Base-by-base conservation (phyloP, 2,797 vertebrate genomes). In the Leptatherina wallacei region DNA sequence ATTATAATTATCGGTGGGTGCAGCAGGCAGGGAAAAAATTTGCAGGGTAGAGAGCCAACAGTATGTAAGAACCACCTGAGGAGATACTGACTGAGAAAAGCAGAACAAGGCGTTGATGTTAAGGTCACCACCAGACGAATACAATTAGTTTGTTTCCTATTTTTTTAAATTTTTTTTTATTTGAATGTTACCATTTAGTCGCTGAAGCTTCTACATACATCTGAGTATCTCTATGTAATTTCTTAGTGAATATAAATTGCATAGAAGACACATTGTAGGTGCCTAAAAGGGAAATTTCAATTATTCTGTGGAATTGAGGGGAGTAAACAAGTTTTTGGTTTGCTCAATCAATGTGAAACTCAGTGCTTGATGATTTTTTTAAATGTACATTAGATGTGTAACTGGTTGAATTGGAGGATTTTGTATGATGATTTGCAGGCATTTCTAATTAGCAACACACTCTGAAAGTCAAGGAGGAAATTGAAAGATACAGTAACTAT, bases 1-100 rank as follows among this genome's bases (percentile, higher is more conserved):
- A 59, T 81, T 82, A 73, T 75, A 87, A 83, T 85, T 85, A 85
- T 80, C 65, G 57, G 79, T 20, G 62, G 65, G 71, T 68, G 47
- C 2, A 36, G 63, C 78, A 70, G 67, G 59, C 58, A 69, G 78
- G 56, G 62, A 63, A 1, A 1, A 63, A 66, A 67, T 69, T 44
- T 64, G 75, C 54, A 67, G 73, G 74, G 69, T 75, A 63, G 65
- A 71, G 71, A 75, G 76, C 65, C 69, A 68, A 62, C 69, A 67
- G 57, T 61, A 57, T 18, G 61, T 22, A 69, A 27, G 73, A 78
- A 67, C 38, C 81, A 78, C 67, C 70, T 84, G 75, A 83, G 76
- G 70, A 78, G 76, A 71, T 38, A 9, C 42, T n/a, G 65, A 73
- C 74, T 61, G 64, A 67, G 63, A 78, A 78, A 76, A 80, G 85